phyloP scores from a whole-genome alignment of 2,797 vertebrate species.

The Alosa sapidissima region DNA sequence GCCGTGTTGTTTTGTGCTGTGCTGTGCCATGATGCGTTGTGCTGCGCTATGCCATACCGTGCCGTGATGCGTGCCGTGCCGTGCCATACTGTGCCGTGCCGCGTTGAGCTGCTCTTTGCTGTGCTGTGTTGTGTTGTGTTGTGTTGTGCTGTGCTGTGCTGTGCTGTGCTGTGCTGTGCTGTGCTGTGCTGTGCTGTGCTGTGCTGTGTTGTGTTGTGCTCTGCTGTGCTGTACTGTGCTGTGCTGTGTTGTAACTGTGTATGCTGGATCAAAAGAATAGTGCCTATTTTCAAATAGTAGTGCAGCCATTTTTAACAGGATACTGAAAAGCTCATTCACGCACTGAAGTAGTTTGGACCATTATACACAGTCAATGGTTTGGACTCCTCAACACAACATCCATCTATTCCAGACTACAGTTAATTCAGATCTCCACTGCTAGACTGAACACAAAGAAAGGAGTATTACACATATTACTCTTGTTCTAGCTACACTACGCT shows the following conservation, averaged over 20 bases:
- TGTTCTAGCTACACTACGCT: too few relatives aligned
- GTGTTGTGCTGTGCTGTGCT: background rate
- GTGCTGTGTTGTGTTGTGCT: background rate
- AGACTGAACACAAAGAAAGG: too few relatives aligned
- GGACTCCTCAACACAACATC: too few relatives aligned
- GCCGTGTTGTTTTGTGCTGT: background rate
- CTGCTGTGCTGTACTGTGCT: background rate
- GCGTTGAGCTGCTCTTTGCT: background rate
- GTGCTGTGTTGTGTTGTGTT: background rate
- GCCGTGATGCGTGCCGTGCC: background rate
- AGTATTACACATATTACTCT: too few relatives aligned
- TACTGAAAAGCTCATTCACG: too few relatives aligned
- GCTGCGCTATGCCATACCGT: background rate
- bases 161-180: background rate
- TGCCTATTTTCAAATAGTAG: too few relatives aligned
- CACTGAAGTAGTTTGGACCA: too few relatives aligned
- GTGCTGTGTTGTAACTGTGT: background rate
- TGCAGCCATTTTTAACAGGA: too few relatives aligned
- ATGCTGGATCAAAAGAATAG: too few relatives aligned
- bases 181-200: background rate
- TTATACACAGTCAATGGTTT: too few relatives aligned
- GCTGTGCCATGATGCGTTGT: background rate
- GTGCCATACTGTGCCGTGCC: background rate
- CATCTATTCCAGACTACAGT: too few relatives aligned
- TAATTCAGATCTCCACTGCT: too few relatives aligned